phyloP scores from a whole-genome alignment of 2,797 vertebrate genomes.

The Carcharodon carcharias region DNA sequence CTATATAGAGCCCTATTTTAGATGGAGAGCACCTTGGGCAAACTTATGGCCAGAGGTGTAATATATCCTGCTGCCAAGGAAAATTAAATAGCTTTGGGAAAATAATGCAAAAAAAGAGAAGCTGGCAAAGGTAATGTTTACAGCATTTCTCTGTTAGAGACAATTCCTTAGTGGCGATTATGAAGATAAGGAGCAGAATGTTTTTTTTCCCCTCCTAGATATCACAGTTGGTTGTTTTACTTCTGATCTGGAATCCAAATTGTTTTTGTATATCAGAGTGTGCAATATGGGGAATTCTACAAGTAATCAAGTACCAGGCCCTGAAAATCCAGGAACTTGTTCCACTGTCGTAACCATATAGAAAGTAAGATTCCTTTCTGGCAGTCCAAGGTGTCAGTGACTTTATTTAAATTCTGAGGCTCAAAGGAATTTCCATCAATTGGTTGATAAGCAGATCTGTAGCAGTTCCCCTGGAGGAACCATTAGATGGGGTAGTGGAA shows the following conservation, averaged over 20 bases:
- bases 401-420: neutral
- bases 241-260: neutral
- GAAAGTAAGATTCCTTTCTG: neutral
- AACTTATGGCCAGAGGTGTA: neutral
- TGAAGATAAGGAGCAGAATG: neutral
- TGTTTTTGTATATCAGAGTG: neutral
- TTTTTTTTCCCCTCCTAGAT: neutral
- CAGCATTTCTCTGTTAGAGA: neutral
- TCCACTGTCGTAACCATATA: too few relatives aligned
- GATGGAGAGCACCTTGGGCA: neutral
- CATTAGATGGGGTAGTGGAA: neutral
- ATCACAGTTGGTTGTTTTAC: neutral
- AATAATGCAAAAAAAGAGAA: neutral
- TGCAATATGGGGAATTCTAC: neutral
- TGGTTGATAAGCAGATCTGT: neutral
- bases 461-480: neutral
- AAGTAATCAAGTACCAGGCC: too few relatives aligned
- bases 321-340: neutral
- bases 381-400: neutral
- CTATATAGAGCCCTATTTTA: neutral
- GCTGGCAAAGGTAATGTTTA: slow-evolving; percentile 5
- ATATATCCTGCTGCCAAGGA: neutral
- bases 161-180: neutral
- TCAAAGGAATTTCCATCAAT: neutral
- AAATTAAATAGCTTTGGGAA: slow-evolving; percentile 18